Conservation (phyloP, 2,888 invertebrate species). For the Calephelis perditalis region DNA sequence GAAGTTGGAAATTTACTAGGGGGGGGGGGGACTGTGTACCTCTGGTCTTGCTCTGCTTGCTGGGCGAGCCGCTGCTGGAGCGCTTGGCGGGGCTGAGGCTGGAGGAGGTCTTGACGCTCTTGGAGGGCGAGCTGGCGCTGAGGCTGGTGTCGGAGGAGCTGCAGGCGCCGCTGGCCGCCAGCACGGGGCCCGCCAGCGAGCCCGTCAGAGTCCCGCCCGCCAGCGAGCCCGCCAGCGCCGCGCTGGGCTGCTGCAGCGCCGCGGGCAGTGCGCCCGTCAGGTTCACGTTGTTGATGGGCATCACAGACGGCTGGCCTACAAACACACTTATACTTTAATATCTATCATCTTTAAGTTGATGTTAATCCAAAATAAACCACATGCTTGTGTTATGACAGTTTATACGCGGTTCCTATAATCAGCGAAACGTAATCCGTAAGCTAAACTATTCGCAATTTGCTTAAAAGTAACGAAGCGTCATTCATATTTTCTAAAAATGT, state of each 20-base stretch:
- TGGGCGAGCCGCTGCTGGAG: slow-evolving; percentile 89
- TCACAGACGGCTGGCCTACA: slow-evolving; percentile 46
- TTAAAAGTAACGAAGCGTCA: no score
- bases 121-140: slow-evolving; percentile 89
- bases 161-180: slow-evolving; percentile 64
- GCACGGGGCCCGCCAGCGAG: slow-evolving; percentile 39
- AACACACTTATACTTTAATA: neutral
- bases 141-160: slow-evolving; percentile 76
- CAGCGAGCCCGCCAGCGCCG: slow-evolving; percentile 32
- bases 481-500: no score
- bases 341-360: no score
- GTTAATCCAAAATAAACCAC: no score
- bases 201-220: no score
- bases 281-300: slow-evolving; percentile 64
- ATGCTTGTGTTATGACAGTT: no score
- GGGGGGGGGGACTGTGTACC: slow-evolving; percentile 69
- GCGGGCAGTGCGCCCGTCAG: slow-evolving; percentile 51
- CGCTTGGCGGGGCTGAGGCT: slow-evolving; percentile 91
- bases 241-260: slow-evolving; percentile 54
- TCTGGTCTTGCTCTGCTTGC: slow-evolving; percentile 86
- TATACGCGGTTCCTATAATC: no score
- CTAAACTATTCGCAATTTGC: no score
- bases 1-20: no score
- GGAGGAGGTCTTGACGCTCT: slow-evolving; percentile 91
- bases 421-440: no score